Evolutionary conservation across 2,797 vertebrate genomes (phyloP).

Genomic region (Danio kyathit): DNA sequence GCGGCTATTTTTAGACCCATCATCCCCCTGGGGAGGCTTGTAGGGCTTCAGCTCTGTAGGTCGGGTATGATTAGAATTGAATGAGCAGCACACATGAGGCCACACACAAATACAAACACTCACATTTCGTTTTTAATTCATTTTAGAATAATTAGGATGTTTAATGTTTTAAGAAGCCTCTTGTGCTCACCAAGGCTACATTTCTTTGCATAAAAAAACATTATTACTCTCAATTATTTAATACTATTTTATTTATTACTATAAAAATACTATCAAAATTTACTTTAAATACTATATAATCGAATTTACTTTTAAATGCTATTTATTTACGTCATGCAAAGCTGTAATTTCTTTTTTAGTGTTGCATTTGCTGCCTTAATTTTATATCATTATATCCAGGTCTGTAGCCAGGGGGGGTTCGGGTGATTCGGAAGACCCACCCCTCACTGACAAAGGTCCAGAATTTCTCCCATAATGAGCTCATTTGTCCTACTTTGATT

Average conservation of each 20-base stretch:
- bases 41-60: slow-evolving; percentile 37
- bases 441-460: too few relatives aligned
- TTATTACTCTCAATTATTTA: too few relatives aligned
- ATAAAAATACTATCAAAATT: neutral
- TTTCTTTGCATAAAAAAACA: too few relatives aligned
- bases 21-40: slow-evolving; percentile 25
- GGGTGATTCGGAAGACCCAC: too few relatives aligned
- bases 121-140: neutral
- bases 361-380: neutral
- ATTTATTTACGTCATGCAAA: neutral
- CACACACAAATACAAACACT: slow-evolving; percentile 16
- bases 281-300: neutral
- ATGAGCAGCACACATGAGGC: slow-evolving; percentile 28
- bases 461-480: too few relatives aligned
- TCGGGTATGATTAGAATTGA: slow-evolving; percentile 31
- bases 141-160: neutral
- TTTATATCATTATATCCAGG: too few relatives aligned
- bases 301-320: neutral
- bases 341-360: neutral
- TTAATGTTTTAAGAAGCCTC: neutral
- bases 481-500: too few relatives aligned
- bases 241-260: too few relatives aligned
- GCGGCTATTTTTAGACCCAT: slow-evolving; percentile 53
- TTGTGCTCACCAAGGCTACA: neutral
- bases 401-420: too few relatives aligned